phyloP scores from a whole-genome alignment of 2,888 invertebrate species.

The Hypomecis punctinalis region DNA sequence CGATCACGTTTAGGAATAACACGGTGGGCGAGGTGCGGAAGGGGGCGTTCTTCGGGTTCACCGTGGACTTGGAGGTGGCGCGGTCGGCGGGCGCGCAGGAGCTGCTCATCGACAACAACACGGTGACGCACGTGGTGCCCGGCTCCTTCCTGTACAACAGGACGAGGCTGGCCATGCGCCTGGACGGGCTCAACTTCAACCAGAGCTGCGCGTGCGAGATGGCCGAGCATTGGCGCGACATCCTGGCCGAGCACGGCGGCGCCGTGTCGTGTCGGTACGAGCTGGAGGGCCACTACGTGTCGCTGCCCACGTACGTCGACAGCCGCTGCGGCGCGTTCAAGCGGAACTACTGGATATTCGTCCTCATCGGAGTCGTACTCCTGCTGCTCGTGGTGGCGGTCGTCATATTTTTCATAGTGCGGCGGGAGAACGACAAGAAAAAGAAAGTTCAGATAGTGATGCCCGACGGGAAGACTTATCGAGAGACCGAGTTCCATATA shows the following conservation, averaged over 20 bases:
- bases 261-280: constrained; percentile 74
- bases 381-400: constrained; percentile 78
- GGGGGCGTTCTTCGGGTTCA: constrained; percentile 87
- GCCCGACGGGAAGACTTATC: constrained; percentile 92
- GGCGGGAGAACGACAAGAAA: constrained; percentile 82
- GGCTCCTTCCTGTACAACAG: constrained; percentile 86
- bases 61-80: constrained; percentile 75
- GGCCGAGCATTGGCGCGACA: constrained; percentile 69
- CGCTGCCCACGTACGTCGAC: constrained; percentile 72
- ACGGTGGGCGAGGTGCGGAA: constrained; percentile 83
- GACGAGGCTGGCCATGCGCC: constrained; percentile 81
- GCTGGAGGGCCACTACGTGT: constrained; percentile 68
- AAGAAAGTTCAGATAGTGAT: constrained; percentile 89
- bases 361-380: constrained; percentile 76
- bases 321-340: constrained; percentile 75
- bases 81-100: constrained; percentile 76
- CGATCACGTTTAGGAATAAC: constrained; percentile 88
- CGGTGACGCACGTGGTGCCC: constrained; percentile 82
- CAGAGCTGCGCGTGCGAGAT: constrained; percentile 85
- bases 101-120: constrained; percentile 87
- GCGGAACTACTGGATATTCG: constrained; percentile 78
- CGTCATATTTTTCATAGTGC: constrained; percentile 75
- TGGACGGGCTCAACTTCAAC: constrained; percentile 86
- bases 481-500: constrained; percentile 94
- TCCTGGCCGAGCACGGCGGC: constrained; percentile 68